Evolutionary conservation across 2,113 vertebrate genomes (phyloP).

Genomic region (Silurus asotus): DNA sequence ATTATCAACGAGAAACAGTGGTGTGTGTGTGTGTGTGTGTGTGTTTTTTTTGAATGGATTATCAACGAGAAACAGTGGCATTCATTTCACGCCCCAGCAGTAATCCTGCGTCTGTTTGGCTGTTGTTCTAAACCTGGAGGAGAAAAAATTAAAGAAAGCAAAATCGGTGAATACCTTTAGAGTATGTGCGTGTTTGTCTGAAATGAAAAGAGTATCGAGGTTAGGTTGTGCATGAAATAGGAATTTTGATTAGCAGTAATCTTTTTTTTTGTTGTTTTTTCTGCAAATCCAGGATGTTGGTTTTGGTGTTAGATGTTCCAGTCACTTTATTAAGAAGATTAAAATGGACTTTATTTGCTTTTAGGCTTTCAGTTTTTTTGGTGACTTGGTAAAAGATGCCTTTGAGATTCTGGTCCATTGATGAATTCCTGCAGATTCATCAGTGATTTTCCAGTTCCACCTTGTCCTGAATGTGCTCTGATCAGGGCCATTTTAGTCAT

Average conservation of each 20-base stretch:
- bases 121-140: slow-evolving; percentile 41
- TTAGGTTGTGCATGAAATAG: slow-evolving; percentile 1
- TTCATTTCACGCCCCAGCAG: slow-evolving; percentile 45
- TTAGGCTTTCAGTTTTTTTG: neutral
- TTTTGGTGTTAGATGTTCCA: neutral
- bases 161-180: slow-evolving; percentile 19
- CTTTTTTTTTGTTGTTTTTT: neutral
- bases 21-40: no score
- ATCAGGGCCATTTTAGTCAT: no score
- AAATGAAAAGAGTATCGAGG: neutral
- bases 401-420: neutral
- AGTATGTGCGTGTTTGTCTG: slow-evolving; percentile 17
- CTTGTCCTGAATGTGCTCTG: neutral
- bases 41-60: slow-evolving; percentile 33
- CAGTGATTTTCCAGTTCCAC: neutral
- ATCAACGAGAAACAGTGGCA: slow-evolving; percentile 44
- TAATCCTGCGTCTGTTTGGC: slow-evolving; percentile 35
- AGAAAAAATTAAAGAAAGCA: slow-evolving; percentile 21
- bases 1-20: no score
- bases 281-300: neutral
- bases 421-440: neutral
- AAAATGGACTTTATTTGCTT: neutral
- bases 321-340: neutral
- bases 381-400: neutral
- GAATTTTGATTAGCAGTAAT: slow-evolving; percentile 6